A percentile compares a stretch with the other conserved stretches of the same genome.
Conservation (phyloP, 2,888 invertebrate genomes). For the Lepidocyrtinus sp. region DNA sequence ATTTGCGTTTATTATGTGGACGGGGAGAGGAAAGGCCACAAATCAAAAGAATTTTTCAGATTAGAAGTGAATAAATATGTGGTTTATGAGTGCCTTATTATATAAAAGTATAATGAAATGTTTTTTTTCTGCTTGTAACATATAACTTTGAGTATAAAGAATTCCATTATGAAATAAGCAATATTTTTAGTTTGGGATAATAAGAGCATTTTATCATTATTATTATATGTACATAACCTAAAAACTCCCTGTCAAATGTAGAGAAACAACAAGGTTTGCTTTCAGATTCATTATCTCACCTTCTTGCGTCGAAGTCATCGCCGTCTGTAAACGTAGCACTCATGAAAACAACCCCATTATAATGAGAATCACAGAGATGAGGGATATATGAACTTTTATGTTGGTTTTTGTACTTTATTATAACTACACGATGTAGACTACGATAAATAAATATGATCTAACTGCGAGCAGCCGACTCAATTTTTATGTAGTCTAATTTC, state of each 20-base stretch:
- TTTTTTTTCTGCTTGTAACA: not conserved
- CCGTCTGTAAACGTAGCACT: not conserved
- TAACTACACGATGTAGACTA: not conserved
- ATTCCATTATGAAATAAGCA: not conserved
- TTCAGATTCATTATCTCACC: conserved; percentile 39
- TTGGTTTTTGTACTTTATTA: not conserved
- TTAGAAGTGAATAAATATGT: conserved; percentile 10
- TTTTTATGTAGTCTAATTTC: not conserved
- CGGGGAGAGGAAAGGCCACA: not conserved
- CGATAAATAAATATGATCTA: not conserved
- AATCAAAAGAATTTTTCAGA: conserved; percentile 35
- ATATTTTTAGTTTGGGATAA: not conserved
- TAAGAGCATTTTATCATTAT: not conserved
- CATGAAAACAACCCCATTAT: not conserved
- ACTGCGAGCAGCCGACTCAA: not conserved
- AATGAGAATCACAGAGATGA: not conserved
- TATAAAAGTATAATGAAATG: not conserved
- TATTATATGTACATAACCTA: not conserved
- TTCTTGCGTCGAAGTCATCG: not conserved
- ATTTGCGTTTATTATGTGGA: not conserved
- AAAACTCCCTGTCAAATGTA: conserved; percentile 17
- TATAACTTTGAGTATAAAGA: not conserved
- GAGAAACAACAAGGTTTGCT: conserved; percentile 20
- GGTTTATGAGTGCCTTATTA: not conserved
- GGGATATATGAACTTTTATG: not conserved